Conservation (phyloP, 2,888 invertebrate species). For the Heteropelma amictum region DNA sequence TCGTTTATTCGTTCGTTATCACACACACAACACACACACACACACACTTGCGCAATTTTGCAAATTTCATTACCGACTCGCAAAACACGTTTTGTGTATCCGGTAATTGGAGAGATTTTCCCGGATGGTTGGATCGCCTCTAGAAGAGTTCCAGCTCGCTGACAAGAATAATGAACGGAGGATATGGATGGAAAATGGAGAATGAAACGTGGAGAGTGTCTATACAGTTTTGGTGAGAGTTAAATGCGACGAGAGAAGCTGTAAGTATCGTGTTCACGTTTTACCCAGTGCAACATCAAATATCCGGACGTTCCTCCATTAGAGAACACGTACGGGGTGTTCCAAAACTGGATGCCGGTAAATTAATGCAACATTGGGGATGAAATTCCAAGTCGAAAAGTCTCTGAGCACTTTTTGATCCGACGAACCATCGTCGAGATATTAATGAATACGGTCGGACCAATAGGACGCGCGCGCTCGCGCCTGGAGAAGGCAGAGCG, state of each 20-base stretch:
- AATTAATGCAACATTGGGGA: too few species aligned
- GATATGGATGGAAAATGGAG: not conserved
- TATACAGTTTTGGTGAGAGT: not conserved
- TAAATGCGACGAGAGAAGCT: slow-evolving; percentile 1
- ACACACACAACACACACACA: too few species aligned
- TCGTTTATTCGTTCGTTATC: too few species aligned
- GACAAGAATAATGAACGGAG: slow-evolving; percentile 47
- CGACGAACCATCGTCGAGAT: not conserved
- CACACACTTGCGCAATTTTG: too few species aligned
- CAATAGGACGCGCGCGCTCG: too few species aligned
- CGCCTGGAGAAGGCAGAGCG: too few species aligned
- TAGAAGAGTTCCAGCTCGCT: not conserved
- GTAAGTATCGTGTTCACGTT: slow-evolving; percentile 28
- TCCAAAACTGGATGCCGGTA: not conserved
- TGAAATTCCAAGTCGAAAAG: too few species aligned
- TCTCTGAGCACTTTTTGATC: not conserved
- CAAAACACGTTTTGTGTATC: not conserved
- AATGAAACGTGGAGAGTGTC: not conserved
- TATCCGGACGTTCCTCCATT: slow-evolving; percentile 31
- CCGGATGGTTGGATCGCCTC: slow-evolving; percentile 8
- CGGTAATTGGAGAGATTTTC: slow-evolving; percentile 17
- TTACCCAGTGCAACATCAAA: slow-evolving; percentile 35
- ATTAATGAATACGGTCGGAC: too few species aligned
- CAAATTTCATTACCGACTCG: not conserved
- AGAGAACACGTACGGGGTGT: not conserved